Percentiles rank a stretch among this genome's conserved stretches.
phyloP scores from a whole-genome alignment of 2,113 vertebrate genomes.

The Beaufortia kweichowensis region DNA sequence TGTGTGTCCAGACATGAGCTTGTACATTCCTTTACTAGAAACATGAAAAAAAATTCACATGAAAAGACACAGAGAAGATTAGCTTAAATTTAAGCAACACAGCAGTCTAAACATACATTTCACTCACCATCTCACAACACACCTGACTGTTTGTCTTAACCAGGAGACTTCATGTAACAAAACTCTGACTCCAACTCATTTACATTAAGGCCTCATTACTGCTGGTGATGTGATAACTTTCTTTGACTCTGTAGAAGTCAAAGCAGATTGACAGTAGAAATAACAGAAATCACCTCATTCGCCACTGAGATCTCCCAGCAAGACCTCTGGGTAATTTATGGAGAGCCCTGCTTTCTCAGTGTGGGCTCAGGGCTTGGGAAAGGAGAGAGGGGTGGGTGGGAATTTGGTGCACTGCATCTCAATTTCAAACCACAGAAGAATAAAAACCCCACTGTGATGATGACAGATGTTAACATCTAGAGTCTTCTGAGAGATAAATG shows the following conservation, averaged over 20 bases:
- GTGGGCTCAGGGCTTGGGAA: not conserved
- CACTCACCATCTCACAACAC: too few species aligned
- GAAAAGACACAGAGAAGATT: too few species aligned
- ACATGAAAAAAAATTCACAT: too few species aligned
- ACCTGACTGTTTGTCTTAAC: not conserved
- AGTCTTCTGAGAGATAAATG: constrained; percentile 23
- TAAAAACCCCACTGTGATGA: constrained; percentile 30
- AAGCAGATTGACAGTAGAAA: constrained; percentile 26
- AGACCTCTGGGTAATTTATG: constrained; percentile 43
- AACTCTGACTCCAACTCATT: not conserved
- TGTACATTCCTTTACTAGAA: too few species aligned
- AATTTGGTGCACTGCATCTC: not conserved
- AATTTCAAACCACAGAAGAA: constrained; percentile 27
- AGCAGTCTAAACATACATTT: too few species aligned
- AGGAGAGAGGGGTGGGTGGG: not conserved
- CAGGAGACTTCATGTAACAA: not conserved
- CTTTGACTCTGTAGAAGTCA: not conserved
- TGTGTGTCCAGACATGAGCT: too few species aligned
- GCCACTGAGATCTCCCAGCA: constrained; percentile 30
- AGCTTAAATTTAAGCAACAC: too few species aligned
- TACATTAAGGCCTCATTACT: not conserved
- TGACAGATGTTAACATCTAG: constrained; percentile 12
- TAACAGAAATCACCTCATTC: constrained; percentile 13
- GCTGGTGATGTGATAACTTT: not conserved
- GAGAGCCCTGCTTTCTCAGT: constrained; percentile 33